These are phyloP conservation scores for Palythoa grandiflora DNA, from an alignment of 92 coral and sea anemone species.

Conservation along the genomic window DNA sequence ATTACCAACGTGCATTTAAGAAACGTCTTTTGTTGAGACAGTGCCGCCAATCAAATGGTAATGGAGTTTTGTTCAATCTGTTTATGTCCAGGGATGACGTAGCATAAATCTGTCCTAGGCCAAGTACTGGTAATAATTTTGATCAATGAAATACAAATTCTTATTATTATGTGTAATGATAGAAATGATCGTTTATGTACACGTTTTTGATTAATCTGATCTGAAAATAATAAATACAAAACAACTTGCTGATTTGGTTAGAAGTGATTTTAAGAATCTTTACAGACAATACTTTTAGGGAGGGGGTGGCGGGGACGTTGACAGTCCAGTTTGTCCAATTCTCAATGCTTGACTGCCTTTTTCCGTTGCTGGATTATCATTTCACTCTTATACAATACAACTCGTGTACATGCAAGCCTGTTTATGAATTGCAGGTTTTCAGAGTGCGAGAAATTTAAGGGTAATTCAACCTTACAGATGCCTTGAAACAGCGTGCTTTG, in stretches of 20 bases:
- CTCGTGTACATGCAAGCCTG: not conserved
- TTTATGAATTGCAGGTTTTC: conserved; percentile 26
- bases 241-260: not conserved
- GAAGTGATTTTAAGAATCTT: not conserved
- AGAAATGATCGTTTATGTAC: not conserved
- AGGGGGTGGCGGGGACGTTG: not conserved
- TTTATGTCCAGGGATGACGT: conserved; percentile 12
- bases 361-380: not conserved
- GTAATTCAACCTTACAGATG: conserved; percentile 43
- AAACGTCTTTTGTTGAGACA: not conserved
- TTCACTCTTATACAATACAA: conserved; percentile 7
- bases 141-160: not conserved
- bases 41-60: conserved; percentile 35
- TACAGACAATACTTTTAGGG: conserved; percentile 4
- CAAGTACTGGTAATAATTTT: not conserved
- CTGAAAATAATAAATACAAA: not conserved
- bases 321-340: not conserved
- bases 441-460: conserved; percentile 45
- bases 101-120: not conserved
- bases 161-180: not conserved
- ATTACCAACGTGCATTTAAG: not conserved
- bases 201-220: not conserved
- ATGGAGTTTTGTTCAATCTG: conserved; percentile 29
- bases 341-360: conserved; percentile 5
- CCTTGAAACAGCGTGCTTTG: conserved; percentile 35